A percentile compares a stretch with the other conserved stretches of the same genome.
Conservation (phyloP, 64 coral and sea anemone species). For the Pachyseris speciosa region DNA sequence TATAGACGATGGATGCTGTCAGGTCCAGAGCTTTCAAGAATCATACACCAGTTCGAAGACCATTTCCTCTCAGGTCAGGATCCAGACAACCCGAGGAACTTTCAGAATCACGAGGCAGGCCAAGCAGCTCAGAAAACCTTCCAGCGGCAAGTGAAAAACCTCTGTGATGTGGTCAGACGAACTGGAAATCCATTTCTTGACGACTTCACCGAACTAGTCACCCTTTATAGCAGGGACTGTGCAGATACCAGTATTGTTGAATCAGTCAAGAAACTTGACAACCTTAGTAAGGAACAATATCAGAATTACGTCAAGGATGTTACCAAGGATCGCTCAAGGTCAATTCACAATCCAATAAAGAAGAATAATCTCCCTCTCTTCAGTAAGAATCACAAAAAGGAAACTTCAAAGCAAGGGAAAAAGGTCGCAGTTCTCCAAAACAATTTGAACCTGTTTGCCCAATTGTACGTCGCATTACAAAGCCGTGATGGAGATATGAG, state of each 20-base stretch:
- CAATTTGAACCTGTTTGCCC: constrained; percentile 33
- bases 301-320: constrained; percentile 10
- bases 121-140: constrained; percentile 51
- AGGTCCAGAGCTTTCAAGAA: constrained; percentile 30
- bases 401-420: constrained; percentile 52
- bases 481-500: constrained; percentile 53
- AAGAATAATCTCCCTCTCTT: constrained; percentile 49
- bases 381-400: constrained; percentile 16
- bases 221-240: neutral
- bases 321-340: neutral
- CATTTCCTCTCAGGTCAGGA: constrained; percentile 25
- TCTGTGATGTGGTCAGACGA: constrained; percentile 33
- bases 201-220: neutral
- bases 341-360: constrained; percentile 27
- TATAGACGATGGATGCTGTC: constrained; percentile 62
- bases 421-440: constrained; percentile 40
- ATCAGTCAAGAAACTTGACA: neutral
- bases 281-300: constrained; percentile 24
- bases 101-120: constrained; percentile 56
- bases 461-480: constrained; percentile 51
- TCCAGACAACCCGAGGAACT: constrained; percentile 44
- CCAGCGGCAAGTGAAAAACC: constrained; percentile 58
- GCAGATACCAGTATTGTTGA: neutral
- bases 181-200: constrained; percentile 11
- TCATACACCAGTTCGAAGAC: constrained; percentile 61